Evolutionary conservation across 1,140 invertebrate genomes (phyloP), one percentile per base, ranked within the genome.

Genomic region (Anagrus nilaparvatae): DNA sequence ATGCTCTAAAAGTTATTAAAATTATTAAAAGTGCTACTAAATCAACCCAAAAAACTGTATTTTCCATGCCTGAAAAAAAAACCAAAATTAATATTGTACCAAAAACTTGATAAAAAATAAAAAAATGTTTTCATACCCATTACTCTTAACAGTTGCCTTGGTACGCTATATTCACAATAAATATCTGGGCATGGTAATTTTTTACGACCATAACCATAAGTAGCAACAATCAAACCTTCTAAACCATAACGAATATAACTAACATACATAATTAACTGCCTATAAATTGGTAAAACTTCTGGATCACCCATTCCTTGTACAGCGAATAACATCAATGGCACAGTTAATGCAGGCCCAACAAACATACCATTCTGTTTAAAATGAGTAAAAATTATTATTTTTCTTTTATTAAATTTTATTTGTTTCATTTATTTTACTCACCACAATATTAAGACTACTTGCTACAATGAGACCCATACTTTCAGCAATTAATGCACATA

Each of bases 231-330:
- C 0, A 89, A 68, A 2, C 81, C 84, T 59, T 94, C 87, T 24
- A 93, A 71, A 5, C 75, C 75, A 52, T 82, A 83, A 27, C 87
- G 74, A 34, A 93, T 72, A 58, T 84, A 94, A 47, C 87, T 91
- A n/a, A 81, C 69, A 49, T 86, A 81, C 68, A 91, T 84, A 0
- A 84, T 67, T 50, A 88, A 66, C 56, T 81, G 75, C 12, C 74
- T 72, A 44, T 85, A 70, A 0, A 80, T 63, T 0, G 86, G 84
- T 40, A 82, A 64, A 3, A 74, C 69, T 5, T 63, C 65, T 0
- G 65, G 53, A 31, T 73, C 75, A 0, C 84, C 85, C 33, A 87
- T 75, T 34, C 83, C 83, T 60, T 87, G 82, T 0, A 83, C 77
- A 1, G 83, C 77, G 1, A 87, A 57, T 39, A 88, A 53, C 76